Base-by-base conservation (phyloP, 2,888 invertebrate genomes). In the Bellardia pandia region DNA sequence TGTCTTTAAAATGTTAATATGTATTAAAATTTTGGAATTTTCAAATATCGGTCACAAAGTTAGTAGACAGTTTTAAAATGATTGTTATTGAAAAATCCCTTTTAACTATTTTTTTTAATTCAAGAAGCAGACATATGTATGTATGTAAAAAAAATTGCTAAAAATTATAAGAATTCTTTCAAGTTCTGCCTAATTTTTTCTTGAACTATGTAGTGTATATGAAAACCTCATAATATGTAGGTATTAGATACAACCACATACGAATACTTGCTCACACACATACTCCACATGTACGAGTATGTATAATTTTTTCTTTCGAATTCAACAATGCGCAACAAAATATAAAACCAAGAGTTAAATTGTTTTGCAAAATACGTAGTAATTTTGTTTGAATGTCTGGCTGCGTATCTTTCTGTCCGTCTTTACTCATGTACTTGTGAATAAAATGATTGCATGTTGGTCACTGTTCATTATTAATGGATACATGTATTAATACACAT, bases 291-390 rank as follows among this genome's bases (percentile, higher is more conserved):
- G 33, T 48, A 64, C 37, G 42, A 14, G 40, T 33, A 51, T 11
- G 30, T 72, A 53, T 58, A 0, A 60, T 81, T 85, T 86, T 88
- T 88, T 88, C 86, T 88, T 88, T 88, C 88, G 80, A 74, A 86
- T 74, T 23, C 88, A 86, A 79, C 83, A 80, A 80, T 58, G 86
- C 88, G 79, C 74, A 87, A 77, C 85, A 62, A 62, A 76, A 72
- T 51, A 60, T 62, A 83, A 87, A 82, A 88, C 37, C 40, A 87
- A 85, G 79, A 88, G 84, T 81, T 80, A 60, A 82, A 79, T 40
- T 71, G 37, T 81, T 77, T 86, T 77, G 60, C 72, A 68, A 81
- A 81, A 71, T 51, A 79, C 45, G 16, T 45, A 23, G 48, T 66
- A 30, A 58, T 51, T 45, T 7, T 40, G 74, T 72, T 51, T 75